These are phyloP conservation scores for Malurus elegans DNA, from an alignment of 2,113 vertebrate species.

Conservation along the genomic window DNA sequence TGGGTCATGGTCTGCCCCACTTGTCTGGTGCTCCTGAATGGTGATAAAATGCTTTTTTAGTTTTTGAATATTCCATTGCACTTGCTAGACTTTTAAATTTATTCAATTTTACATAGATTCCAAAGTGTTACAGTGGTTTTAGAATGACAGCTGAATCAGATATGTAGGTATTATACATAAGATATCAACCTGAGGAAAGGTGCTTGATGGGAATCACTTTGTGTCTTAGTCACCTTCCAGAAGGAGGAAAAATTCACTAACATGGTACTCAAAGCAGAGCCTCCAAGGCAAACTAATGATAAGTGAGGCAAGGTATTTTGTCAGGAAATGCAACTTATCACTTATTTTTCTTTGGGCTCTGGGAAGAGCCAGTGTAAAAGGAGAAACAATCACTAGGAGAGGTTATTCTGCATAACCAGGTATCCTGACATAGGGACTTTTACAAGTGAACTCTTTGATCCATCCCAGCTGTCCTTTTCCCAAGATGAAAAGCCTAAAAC, in stretches of 20 bases:
- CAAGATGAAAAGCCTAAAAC: not conserved
- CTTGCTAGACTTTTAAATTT: not conserved
- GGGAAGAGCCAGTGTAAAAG: not conserved
- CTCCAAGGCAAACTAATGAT: not conserved
- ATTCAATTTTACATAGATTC: not conserved
- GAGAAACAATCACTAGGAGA: not conserved
- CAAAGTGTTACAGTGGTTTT: not conserved
- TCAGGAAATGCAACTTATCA: not conserved
- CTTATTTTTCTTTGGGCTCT: not conserved
- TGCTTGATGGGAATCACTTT: rapidly evolving
- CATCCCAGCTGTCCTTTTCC: not conserved
- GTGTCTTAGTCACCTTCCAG: not conserved
- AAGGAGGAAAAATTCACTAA: not conserved
- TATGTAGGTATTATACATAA: not conserved
- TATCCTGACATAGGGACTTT: not conserved
- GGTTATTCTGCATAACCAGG: not conserved
- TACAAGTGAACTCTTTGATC: not conserved
- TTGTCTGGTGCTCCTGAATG: not conserved
- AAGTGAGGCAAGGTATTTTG: not conserved
- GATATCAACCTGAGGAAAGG: not conserved
- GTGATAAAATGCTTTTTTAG: not conserved
- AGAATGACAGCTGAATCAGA: not conserved
- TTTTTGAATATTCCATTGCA: not conserved
- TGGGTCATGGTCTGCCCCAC: not conserved
- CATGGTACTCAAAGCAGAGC: not conserved